Evolutionary conservation across 2,113 vertebrate species (phyloP).

Genomic region (Butorides virescens): DNA sequence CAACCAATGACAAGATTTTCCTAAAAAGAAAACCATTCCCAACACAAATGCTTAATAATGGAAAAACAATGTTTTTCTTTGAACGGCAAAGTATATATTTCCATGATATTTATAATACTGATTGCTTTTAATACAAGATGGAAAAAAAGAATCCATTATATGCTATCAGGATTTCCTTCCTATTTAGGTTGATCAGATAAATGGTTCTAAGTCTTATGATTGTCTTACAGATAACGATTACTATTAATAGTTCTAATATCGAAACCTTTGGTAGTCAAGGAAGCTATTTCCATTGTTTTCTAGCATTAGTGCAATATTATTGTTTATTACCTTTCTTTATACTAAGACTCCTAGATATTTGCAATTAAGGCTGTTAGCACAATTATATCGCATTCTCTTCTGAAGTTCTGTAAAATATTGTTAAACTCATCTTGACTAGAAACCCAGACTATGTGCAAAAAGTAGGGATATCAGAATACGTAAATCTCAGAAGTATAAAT

Average conservation of each 20-base stretch:
- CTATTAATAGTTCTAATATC: not conserved
- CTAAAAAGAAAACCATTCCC: slow-evolving; percentile 47
- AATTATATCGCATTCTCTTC: not conserved
- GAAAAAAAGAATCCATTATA: not conserved
- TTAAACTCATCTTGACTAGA: not conserved
- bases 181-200: not conserved
- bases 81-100: not conserved
- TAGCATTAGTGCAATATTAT: not conserved
- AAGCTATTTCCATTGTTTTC: not conserved
- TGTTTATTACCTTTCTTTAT: not conserved
- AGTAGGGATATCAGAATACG: not conserved
- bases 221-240: not conserved
- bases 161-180: not conserved
- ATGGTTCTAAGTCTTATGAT: not conserved
- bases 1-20: slow-evolving; percentile 80
- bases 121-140: not conserved
- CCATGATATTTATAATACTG: not conserved
- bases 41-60: not conserved
- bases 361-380: not conserved
- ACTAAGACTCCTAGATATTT: not conserved
- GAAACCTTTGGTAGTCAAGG: not conserved
- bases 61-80: not conserved
- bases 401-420: not conserved
- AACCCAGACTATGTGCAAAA: not conserved
- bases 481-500: not conserved